Percentiles rank a stretch among this genome's conserved stretches.
phyloP scores from a whole-genome alignment of 1,140 invertebrate genomes.

The Ceratina australensis region DNA sequence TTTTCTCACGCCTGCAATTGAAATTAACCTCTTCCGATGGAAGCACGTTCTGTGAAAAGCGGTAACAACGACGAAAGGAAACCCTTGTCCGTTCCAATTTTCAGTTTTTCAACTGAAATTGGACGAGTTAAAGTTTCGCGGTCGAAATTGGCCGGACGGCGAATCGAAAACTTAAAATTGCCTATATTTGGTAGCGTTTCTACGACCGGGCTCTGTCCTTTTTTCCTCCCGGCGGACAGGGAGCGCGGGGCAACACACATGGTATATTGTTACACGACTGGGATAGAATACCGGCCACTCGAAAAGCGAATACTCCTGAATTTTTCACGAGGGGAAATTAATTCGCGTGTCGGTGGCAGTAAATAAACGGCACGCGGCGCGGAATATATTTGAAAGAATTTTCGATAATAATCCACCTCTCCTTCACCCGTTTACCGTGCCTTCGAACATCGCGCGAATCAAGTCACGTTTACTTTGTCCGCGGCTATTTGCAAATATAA shows the following conservation, averaged over 20 bases:
- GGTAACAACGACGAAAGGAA: neutral
- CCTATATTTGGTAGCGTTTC: slow-evolving; percentile 10
- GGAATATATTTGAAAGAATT: slow-evolving; percentile 1
- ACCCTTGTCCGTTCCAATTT: slow-evolving; percentile 4
- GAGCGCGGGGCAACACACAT: too few relatives aligned
- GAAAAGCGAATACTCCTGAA: slow-evolving; percentile 1
- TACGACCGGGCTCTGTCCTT: neutral
- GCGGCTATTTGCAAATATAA: too few relatives aligned
- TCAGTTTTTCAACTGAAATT: slow-evolving; percentile 19
- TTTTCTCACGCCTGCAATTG: too few relatives aligned
- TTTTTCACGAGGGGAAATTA: slow-evolving; percentile 10
- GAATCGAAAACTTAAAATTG: slow-evolving; percentile 19
- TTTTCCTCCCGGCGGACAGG: too few relatives aligned
- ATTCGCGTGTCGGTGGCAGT: slow-evolving; percentile 1
- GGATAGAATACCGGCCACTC: neutral
- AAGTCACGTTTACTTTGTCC: neutral
- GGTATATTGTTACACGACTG: slow-evolving; percentile 1
- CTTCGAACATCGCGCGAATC: neutral
- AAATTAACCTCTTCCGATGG: neutral
- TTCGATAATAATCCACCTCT: slow-evolving; percentile 18
- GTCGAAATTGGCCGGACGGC: neutral
- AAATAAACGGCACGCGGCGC: neutral
- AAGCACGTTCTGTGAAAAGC: neutral
- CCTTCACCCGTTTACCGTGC: neutral
- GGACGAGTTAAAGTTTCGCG: neutral